Conservation (phyloP, 2,888 invertebrate species). For the Seira musarum region DNA sequence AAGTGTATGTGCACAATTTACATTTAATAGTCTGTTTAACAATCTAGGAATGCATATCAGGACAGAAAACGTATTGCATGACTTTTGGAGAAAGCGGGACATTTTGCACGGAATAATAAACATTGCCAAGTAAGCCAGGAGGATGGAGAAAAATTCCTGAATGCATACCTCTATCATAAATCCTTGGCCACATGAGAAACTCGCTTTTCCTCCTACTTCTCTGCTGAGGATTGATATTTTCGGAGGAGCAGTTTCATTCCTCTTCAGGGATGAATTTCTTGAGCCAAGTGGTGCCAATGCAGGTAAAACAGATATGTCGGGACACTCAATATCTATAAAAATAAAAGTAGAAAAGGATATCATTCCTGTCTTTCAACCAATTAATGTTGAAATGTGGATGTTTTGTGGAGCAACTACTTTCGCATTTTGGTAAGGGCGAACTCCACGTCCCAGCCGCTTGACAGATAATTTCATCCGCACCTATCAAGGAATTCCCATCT, state of each 20-base stretch:
- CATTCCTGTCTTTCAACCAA: not conserved
- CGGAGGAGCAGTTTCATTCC: constrained; percentile 73
- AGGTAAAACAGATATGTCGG: constrained; percentile 66
- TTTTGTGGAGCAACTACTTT: constrained; percentile 79
- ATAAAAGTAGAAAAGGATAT: not conserved
- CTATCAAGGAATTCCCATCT: constrained; percentile 86
- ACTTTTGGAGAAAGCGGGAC: too few species aligned
- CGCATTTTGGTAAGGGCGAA: constrained; percentile 85
- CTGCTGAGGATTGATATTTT: constrained; percentile 80
- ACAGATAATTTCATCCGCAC: constrained; percentile 81
- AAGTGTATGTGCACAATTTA: too few species aligned
- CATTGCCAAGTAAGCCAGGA: too few species aligned
- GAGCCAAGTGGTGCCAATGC: constrained; percentile 64
- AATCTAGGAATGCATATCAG: too few species aligned
- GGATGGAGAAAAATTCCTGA: too few species aligned
- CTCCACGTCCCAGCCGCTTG: constrained; percentile 90
- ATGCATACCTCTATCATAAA: too few species aligned
- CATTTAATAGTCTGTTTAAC: too few species aligned
- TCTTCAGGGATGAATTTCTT: constrained; percentile 70
- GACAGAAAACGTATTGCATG: too few species aligned
- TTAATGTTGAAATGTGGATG: not conserved
- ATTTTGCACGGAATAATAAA: too few species aligned
- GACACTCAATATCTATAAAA: constrained; percentile 64
- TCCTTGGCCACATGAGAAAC: constrained; percentile 85
- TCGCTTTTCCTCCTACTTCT: constrained; percentile 85